Conservation (phyloP, 2,888 invertebrate species). For the Agrotis exclamationis region DNA sequence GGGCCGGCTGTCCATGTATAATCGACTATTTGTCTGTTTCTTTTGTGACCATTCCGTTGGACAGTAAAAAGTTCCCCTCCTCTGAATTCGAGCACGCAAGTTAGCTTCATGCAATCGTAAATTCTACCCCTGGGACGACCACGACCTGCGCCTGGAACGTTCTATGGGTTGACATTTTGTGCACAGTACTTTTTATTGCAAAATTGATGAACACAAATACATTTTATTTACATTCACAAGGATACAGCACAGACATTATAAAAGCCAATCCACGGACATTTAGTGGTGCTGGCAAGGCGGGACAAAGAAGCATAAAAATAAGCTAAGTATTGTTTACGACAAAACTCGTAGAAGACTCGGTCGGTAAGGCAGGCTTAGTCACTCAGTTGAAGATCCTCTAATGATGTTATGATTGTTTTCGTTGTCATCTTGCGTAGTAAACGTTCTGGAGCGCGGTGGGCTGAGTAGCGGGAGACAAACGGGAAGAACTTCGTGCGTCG, state of each 20-base stretch:
- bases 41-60: slow-evolving; percentile 38
- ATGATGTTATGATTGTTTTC: slow-evolving; percentile 61
- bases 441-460: slow-evolving; percentile 51
- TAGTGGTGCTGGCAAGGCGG: slow-evolving; percentile 8
- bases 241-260: slow-evolving; percentile 35
- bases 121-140: slow-evolving; percentile 67
- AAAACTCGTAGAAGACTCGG: slow-evolving; percentile 37
- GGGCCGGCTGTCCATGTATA: slow-evolving; percentile 38
- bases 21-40: slow-evolving; percentile 65
- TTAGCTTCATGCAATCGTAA: slow-evolving; percentile 71
- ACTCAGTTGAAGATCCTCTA: slow-evolving; percentile 51
- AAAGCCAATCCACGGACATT: slow-evolving; percentile 29
- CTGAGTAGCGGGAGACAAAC: slow-evolving; percentile 73
- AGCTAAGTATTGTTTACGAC: slow-evolving; percentile 36
- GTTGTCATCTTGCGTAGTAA: slow-evolving; percentile 64
- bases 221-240: slow-evolving; percentile 22
- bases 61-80: slow-evolving; percentile 54
- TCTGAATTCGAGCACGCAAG: slow-evolving; percentile 65
- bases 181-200: slow-evolving; percentile 47
- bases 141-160: slow-evolving; percentile 64
- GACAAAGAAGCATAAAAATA: slow-evolving; percentile 52
- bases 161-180: slow-evolving; percentile 63
- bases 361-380: slow-evolving; percentile 51
- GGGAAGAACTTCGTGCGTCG: slow-evolving; percentile 81
- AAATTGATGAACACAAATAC: slow-evolving; percentile 36